A percentile compares a stretch with the other conserved stretches of the same genome.
phyloP scores from a whole-genome alignment of 23 tunicate species.

The Halocynthia roretzi region DNA sequence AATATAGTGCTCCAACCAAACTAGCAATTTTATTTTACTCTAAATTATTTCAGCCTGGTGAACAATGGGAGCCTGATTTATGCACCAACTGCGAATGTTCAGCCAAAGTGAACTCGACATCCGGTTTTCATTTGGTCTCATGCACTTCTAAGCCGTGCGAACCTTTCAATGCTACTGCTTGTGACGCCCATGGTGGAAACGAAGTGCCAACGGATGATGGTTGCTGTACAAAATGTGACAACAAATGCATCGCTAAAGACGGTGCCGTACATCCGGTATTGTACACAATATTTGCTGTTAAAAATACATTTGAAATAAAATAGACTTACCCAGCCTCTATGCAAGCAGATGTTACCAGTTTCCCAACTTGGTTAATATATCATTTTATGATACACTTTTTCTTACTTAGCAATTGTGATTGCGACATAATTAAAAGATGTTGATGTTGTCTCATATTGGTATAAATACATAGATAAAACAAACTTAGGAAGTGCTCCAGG shows the following conservation, averaged over 20 bases:
- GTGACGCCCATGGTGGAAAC: conserved; percentile 41
- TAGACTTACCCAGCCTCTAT: too few species aligned
- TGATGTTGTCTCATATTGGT: too few species aligned
- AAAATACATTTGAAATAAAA: too few species aligned
- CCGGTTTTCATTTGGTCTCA: conserved; percentile 57
- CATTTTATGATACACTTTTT: too few species aligned
- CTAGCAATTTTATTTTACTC: neutral
- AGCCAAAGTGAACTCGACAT: conserved; percentile 21
- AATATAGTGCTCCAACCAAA: neutral
- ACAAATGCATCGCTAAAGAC: conserved; percentile 55
- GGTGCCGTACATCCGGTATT: conserved; percentile 57
- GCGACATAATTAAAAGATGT: too few species aligned
- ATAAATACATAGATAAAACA: too few species aligned
- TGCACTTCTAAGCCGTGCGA: conserved; percentile 55
- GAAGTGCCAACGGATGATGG: conserved; percentile 75
- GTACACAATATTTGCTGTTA: too few species aligned
- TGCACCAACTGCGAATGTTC: conserved; percentile 58
- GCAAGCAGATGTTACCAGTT: too few species aligned
- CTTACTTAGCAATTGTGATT: too few species aligned
- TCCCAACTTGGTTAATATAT: too few species aligned
- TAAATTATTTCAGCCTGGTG: conserved; percentile 40
- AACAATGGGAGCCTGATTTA: conserved; percentile 35
- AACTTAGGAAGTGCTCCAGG: too few species aligned
- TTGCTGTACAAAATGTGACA: conserved; percentile 77
- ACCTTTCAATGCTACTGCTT: conserved; percentile 43